Percentiles rank a stretch among this genome's conserved stretches.
phyloP scores from a whole-genome alignment of 2,888 invertebrate genomes.

The Crocallis elinguaria region DNA sequence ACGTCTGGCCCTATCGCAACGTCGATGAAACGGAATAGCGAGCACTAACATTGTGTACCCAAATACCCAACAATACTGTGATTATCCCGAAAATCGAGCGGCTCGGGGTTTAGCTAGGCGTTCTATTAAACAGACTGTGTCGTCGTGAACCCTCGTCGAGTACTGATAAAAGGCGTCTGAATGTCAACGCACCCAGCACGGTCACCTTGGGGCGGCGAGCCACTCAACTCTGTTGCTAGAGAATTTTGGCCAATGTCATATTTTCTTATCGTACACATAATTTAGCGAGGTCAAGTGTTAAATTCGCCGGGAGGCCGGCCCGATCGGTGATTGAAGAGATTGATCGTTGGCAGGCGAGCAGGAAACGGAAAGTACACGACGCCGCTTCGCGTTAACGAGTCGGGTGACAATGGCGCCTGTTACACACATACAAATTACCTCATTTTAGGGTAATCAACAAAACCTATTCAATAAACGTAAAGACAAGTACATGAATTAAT shows the following conservation, averaged over 20 bases:
- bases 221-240: conserved; percentile 57
- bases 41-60: conserved; percentile 10
- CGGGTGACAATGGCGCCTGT: conserved; percentile 23
- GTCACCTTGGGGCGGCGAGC: conserved; percentile 73
- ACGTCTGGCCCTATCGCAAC: neutral
- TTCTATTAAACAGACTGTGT: conserved; percentile 57
- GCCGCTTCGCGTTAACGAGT: conserved; percentile 31
- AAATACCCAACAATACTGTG: conserved; percentile 13
- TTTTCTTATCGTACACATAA: conserved; percentile 55
- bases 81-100: conserved; percentile 19
- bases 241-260: conserved; percentile 71
- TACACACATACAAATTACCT: conserved; percentile 38
- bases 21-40: neutral
- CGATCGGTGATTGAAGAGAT: conserved; percentile 27
- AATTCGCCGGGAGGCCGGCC: conserved; percentile 31
- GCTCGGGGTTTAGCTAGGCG: conserved; percentile 41
- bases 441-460: conserved; percentile 35
- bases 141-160: conserved; percentile 56
- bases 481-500: conserved; percentile 28
- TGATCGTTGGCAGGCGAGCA: conserved; percentile 24
- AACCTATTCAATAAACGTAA: conserved; percentile 31
- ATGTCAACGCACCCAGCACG: conserved; percentile 76
- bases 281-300: conserved; percentile 39
- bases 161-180: conserved; percentile 75
- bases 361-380: conserved; percentile 32